Percentiles rank a stretch among this genome's conserved stretches.
These are phyloP conservation scores for Danio tinwini DNA, from an alignment of 2,797 vertebrate species.

Conservation along the genomic window DNA sequence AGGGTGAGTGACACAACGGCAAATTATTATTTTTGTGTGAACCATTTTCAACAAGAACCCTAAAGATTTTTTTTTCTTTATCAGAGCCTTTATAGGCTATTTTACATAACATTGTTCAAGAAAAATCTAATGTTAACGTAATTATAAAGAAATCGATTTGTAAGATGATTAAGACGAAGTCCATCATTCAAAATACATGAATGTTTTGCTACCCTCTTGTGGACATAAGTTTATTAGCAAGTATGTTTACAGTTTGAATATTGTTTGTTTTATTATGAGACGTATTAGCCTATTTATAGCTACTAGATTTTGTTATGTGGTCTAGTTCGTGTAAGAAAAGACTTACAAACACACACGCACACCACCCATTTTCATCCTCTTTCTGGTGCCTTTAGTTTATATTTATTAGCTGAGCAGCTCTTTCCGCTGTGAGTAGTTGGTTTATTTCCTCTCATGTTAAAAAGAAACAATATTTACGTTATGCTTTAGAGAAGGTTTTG, in stretches of 20 bases:
- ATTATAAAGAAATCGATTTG: no score
- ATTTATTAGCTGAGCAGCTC: not conserved
- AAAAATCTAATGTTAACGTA: not conserved
- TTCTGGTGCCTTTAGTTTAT: slow-evolving; percentile 42
- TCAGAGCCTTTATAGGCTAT: not conserved
- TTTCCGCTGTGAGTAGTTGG: not conserved
- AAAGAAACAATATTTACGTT: not conserved
- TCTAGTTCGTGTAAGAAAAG: not conserved
- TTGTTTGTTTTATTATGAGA: not conserved
- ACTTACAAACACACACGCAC: no score
- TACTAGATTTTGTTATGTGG: not conserved
- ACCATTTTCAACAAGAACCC: no score
- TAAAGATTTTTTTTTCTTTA: no score
- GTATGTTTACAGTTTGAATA: not conserved
- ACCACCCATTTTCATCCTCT: not conserved
- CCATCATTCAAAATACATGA: not conserved
- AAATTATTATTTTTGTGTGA: no score
- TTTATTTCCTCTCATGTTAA: not conserved
- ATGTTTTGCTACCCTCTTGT: slow-evolving; percentile 37
- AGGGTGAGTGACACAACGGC: no score
- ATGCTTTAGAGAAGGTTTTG: not conserved
- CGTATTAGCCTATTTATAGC: not conserved
- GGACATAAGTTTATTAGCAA: slow-evolving; percentile 11
- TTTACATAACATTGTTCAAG: not conserved
- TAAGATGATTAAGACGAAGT: no score